Percentiles rank a stretch among this genome's conserved stretches.
phyloP scores from a whole-genome alignment of 2,888 invertebrate species.

The Phasia obesa region DNA sequence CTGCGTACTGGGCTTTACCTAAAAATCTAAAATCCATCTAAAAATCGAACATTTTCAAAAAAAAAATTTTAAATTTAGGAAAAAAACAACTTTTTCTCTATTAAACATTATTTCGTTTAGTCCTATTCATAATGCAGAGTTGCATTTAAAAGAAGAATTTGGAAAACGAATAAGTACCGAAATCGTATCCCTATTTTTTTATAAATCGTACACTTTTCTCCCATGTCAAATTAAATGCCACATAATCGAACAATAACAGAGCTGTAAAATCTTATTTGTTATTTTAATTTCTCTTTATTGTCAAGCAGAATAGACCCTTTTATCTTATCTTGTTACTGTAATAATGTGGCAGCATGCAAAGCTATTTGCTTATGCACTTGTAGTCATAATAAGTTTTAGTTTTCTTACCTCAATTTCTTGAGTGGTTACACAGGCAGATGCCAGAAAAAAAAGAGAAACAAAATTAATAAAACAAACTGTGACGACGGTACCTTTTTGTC shows the following conservation, averaged over 20 bases:
- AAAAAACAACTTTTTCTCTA: no score
- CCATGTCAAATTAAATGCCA: slow-evolving; percentile 1
- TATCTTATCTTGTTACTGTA: slow-evolving; percentile 13
- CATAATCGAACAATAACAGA: slow-evolving; percentile 12
- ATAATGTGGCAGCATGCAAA: slow-evolving; percentile 36
- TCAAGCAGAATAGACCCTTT: neutral
- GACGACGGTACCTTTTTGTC: slow-evolving; percentile 53
- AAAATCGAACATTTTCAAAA: no score
- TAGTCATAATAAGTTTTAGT: slow-evolving; percentile 50
- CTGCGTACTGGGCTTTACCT: no score
- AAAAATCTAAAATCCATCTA: no score
- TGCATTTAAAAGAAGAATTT: no score
- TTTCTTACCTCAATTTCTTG: slow-evolving; percentile 17
- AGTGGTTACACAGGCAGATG: no score
- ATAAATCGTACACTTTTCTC: no score
- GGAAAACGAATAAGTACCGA: no score
- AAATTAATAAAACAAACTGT: slow-evolving; percentile 20
- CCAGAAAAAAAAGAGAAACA: neutral
- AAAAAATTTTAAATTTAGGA: no score
- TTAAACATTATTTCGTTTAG: no score
- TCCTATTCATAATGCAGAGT: no score
- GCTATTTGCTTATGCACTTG: slow-evolving; percentile 60
- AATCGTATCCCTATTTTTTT: no score
- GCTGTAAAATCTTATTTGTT: slow-evolving; percentile 7
- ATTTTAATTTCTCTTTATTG: neutral